Evolutionary conservation across 2,797 vertebrate genomes (phyloP).

Genomic region (Clarias laeviceps): DNA sequence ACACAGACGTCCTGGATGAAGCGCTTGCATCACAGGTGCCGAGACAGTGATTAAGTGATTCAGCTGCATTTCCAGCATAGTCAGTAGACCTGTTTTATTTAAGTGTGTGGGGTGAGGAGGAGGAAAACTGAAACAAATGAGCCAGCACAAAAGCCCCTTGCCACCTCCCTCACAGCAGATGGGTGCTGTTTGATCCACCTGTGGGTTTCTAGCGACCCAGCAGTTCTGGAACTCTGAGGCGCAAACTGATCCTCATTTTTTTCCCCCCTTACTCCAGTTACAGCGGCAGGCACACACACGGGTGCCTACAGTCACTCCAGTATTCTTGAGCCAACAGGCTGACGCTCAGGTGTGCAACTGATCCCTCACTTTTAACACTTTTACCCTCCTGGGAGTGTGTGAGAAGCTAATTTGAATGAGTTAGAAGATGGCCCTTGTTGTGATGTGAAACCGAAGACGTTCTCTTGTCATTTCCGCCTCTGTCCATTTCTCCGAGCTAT

Average conservation of each 20-base stretch:
- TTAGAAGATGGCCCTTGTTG: constrained; percentile 74
- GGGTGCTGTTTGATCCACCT: constrained; percentile 65
- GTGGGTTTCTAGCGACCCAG: constrained; percentile 60
- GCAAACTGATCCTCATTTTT: constrained; percentile 64
- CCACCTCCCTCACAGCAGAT: constrained; percentile 64
- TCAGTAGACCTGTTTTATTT: constrained; percentile 12
- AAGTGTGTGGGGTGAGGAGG: neutral
- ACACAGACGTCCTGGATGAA: constrained; percentile 32
- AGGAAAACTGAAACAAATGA: constrained; percentile 41
- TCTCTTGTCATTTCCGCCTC: constrained; percentile 62
- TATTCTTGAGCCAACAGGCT: constrained; percentile 58
- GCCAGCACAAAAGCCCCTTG: constrained; percentile 57
- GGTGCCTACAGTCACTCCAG: constrained; percentile 63
- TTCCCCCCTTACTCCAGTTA: constrained; percentile 48
- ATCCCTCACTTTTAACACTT: constrained; percentile 74
- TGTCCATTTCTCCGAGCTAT: constrained; percentile 48
- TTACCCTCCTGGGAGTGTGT: constrained; percentile 64
- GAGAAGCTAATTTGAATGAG: constrained; percentile 77
- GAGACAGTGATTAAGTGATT: constrained; percentile 37
- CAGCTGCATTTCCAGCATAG: constrained; percentile 39
- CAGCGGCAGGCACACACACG: constrained; percentile 63
- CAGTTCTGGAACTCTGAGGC: constrained; percentile 43
- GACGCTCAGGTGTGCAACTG: constrained; percentile 72
- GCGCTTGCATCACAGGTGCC: constrained; percentile 49
- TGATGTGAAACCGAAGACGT: constrained; percentile 68